These are phyloP conservation scores for Pammene fasciana DNA, from an alignment of 2,888 invertebrate genomes.

Conservation along the genomic window DNA sequence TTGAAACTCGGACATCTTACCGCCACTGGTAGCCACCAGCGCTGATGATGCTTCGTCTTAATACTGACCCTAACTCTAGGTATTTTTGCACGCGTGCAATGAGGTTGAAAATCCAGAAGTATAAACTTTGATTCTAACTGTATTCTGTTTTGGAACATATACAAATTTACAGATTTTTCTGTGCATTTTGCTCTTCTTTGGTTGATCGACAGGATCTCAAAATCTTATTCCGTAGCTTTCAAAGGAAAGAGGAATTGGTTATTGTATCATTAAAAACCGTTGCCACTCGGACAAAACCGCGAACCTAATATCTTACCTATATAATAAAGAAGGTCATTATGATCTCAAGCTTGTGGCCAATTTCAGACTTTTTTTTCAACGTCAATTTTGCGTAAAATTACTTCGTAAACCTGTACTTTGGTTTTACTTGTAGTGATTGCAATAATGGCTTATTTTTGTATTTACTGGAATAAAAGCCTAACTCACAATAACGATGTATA, in stretches of 20 bases:
- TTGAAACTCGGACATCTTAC: too few species aligned
- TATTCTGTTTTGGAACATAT: too few species aligned
- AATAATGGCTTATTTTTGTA: not conserved
- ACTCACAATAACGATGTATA: not conserved
- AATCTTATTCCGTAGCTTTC: too few species aligned
- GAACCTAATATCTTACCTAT: not conserved
- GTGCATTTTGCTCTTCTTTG: too few species aligned
- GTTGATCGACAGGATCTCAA: too few species aligned
- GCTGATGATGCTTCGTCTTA: too few species aligned
- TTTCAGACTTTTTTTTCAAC: constrained; percentile 11
- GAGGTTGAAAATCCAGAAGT: too few species aligned
- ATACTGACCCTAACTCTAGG: too few species aligned
- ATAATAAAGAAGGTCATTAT: constrained; percentile 5
- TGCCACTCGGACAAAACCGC: not conserved
- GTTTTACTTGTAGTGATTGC: constrained; percentile 4
- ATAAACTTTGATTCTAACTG: too few species aligned
- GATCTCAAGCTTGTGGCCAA: not conserved
- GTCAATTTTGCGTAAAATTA: constrained; percentile 18
- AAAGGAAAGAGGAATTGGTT: not conserved
- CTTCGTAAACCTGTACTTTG: constrained; percentile 1
- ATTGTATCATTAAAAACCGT: constrained; percentile 5
- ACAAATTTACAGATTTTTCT: too few species aligned
- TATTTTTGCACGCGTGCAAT: too few species aligned
- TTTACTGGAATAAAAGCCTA: not conserved
- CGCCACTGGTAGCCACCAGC: too few species aligned